Evolutionary conservation across 1,140 invertebrate genomes (phyloP).

Genomic region (Chlorops oryzae): DNA sequence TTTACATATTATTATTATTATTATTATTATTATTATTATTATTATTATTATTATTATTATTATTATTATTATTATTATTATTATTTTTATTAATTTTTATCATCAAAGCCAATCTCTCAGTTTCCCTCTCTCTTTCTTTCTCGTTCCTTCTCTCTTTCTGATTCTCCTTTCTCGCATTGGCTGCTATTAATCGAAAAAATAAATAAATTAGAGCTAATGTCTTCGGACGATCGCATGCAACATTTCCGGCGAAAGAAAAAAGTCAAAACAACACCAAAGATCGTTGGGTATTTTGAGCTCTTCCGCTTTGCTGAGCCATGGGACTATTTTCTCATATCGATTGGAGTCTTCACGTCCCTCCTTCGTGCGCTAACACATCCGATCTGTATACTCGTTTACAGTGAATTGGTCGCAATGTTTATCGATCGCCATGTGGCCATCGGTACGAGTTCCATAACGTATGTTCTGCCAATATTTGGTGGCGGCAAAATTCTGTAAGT

Average conservation of each 20-base stretch:
- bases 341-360: constrained; percentile 53
- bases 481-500: constrained; percentile 55
- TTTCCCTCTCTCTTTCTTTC: too few relatives aligned
- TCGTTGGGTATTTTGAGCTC: constrained; percentile 32
- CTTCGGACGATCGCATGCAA: neutral
- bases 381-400: constrained; percentile 61
- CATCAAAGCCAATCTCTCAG: too few relatives aligned
- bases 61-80: too few relatives aligned
- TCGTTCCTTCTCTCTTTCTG: too few relatives aligned
- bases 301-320: constrained; percentile 52
- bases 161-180: too few relatives aligned
- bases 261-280: neutral
- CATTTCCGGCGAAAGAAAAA: constrained; percentile 10
- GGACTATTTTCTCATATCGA: constrained; percentile 43
- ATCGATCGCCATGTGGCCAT: constrained; percentile 49
- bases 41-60: too few relatives aligned
- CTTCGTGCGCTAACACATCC: constrained; percentile 58
- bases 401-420: constrained; percentile 60
- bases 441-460: constrained; percentile 44
- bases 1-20: too few relatives aligned
- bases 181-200: too few relatives aligned
- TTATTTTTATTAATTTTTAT: too few relatives aligned
- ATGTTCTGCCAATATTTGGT: constrained; percentile 47
- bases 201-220: too few relatives aligned
- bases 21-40: too few relatives aligned